Evolutionary conservation across 2,888 invertebrate species (phyloP).

Genomic region (Cinara cedri): DNA sequence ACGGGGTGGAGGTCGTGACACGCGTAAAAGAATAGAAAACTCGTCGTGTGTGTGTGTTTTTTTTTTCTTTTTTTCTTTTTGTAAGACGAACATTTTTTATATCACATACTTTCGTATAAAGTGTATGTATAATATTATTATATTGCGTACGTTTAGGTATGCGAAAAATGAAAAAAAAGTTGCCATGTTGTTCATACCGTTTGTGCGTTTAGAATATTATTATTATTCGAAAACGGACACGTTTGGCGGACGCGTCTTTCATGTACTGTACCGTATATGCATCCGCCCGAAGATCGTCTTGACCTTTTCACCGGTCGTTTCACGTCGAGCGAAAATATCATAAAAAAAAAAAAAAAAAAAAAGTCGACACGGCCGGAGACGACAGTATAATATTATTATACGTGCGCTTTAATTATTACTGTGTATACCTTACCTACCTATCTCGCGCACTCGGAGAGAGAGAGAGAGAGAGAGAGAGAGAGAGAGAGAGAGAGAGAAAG

Average conservation of each 20-base stretch:
- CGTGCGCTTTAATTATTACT: neutral
- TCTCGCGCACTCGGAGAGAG: too few species aligned
- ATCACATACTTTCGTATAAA: constrained; percentile 19
- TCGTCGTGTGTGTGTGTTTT: too few species aligned
- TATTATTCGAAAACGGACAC: constrained; percentile 19
- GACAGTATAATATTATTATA: constrained; percentile 2
- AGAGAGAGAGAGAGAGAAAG: neutral
- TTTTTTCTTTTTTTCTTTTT: too few species aligned
- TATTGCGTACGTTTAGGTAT: neutral
- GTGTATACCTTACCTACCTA: too few species aligned
- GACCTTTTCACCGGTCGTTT: constrained; percentile 38
- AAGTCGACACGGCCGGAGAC: constrained; percentile 24
- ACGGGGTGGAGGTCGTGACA: too few species aligned
- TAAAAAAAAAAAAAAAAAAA: neutral
- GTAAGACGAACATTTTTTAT: too few species aligned
- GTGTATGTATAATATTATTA: too few species aligned
- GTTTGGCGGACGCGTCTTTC: neutral
- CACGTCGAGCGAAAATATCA: neutral
- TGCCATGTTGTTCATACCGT: constrained; percentile 1
- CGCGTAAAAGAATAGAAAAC: too few species aligned
- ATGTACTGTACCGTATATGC: neutral
- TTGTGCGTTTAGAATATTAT: neutral
- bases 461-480: neutral
- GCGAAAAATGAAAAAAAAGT: constrained; percentile 11
- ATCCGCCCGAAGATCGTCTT: neutral